These are phyloP conservation scores for Brevipalpus yothersi DNA, from an alignment of 1,140 invertebrate species.

Conservation along the genomic window DNA sequence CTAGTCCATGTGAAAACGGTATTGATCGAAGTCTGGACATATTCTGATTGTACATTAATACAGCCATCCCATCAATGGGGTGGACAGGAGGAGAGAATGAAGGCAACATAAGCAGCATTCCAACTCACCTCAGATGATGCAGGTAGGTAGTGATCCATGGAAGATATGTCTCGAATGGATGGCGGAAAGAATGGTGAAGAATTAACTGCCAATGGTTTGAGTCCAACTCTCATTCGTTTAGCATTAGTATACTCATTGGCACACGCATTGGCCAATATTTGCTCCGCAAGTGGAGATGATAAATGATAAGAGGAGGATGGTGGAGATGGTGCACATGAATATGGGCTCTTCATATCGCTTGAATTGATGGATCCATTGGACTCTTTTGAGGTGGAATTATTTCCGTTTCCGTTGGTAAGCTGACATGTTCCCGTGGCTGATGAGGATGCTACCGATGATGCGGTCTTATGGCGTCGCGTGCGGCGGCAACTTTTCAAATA, in stretches of 20 bases:
- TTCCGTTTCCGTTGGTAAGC: neutral
- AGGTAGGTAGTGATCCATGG: too few species aligned
- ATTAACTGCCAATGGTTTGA: conserved; percentile 51
- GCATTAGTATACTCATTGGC: conserved; percentile 91
- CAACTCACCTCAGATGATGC: too few species aligned
- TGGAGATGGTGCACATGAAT: neutral
- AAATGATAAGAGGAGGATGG: conserved; percentile 31
- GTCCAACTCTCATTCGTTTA: conserved; percentile 75
- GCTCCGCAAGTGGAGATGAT: conserved; percentile 82
- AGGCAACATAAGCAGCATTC: too few species aligned
- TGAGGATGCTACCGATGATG: neutral
- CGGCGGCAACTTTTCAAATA: conserved; percentile 84
- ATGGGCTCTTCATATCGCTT: neutral
- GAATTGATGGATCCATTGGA: conserved; percentile 19
- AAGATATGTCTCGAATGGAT: too few species aligned
- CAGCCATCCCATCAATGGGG: too few species aligned
- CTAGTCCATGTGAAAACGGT: too few species aligned
- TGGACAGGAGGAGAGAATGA: too few species aligned
- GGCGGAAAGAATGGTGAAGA: too few species aligned
- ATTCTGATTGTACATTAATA: too few species aligned
- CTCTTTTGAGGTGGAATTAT: conserved; percentile 23
- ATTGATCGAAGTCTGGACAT: too few species aligned
- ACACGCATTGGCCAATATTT: conserved; percentile 76
- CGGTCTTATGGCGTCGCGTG: conserved; percentile 27
- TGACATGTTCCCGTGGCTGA: neutral